Conservation (phyloP, 2,888 invertebrate genomes). For the Amblyjoppa fuscipennis region DNA sequence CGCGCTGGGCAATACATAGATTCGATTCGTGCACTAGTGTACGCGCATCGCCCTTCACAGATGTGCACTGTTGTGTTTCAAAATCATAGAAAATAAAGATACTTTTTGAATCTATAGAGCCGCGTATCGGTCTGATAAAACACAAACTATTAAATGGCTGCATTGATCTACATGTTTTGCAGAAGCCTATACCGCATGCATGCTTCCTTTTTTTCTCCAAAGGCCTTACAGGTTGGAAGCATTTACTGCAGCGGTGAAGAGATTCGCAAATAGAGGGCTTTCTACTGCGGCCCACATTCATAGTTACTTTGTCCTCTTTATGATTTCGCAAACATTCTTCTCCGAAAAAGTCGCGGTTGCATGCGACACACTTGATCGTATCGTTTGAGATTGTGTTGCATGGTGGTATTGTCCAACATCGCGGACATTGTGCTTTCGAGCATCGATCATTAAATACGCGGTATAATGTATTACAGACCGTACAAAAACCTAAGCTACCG, state of each 20-base stretch:
- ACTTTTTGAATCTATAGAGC: background rate
- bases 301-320: background rate
- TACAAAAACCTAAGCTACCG: constrained; percentile 8
- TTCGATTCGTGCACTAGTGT: no score
- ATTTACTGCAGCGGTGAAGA: constrained; percentile 18
- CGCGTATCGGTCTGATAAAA: background rate
- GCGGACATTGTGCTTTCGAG: background rate
- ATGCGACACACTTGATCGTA: constrained; percentile 4
- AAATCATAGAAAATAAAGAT: constrained; percentile 64
- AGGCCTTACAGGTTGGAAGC: constrained; percentile 14
- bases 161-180: constrained; percentile 14
- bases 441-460: background rate
- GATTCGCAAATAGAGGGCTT: constrained; percentile 9
- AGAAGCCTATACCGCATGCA: background rate
- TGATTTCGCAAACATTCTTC: constrained; percentile 10
- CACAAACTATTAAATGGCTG: constrained; percentile 10
- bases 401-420: background rate
- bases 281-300: background rate
- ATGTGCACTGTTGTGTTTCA: constrained; percentile 58
- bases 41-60: no score
- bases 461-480: background rate
- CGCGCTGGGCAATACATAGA: no score
- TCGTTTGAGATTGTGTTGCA: background rate
- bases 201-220: constrained; percentile 19
- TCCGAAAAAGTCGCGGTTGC: constrained; percentile 30